These are phyloP conservation scores for Euura lappo DNA, from an alignment of 1,140 invertebrate genomes.

Conservation along the genomic window DNA sequence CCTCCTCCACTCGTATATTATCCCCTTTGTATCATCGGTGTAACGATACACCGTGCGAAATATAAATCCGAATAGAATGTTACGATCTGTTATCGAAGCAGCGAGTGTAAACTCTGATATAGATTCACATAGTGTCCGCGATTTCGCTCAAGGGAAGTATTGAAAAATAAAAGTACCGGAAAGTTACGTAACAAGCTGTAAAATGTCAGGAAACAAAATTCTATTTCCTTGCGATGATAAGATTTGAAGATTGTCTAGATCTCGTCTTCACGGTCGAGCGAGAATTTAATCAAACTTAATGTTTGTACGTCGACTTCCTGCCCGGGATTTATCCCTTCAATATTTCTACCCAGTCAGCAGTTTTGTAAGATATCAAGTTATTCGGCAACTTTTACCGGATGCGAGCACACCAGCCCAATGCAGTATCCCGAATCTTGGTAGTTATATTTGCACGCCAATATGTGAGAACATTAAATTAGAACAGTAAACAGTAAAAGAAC, in stretches of 20 bases:
- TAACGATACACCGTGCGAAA: background rate
- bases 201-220: constrained; percentile 5
- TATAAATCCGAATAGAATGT: background rate
- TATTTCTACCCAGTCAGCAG: constrained; percentile 14
- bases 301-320: constrained; percentile 1
- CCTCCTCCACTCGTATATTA: too few species aligned
- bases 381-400: background rate
- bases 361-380: constrained; percentile 10
- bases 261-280: background rate
- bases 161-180: background rate
- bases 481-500: too few species aligned
- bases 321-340: constrained; percentile 10
- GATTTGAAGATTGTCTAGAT: constrained; percentile 4
- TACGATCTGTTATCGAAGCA: background rate
- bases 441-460: constrained; percentile 13
- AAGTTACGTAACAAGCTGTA: background rate
- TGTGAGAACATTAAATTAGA: too few species aligned
- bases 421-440: background rate
- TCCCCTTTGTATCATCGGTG: too few species aligned
- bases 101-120: background rate
- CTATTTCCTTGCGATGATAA: constrained; percentile 10
- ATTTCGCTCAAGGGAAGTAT: background rate
- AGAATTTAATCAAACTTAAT: constrained; percentile 10
- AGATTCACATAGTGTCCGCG: background rate
- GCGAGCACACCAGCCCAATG: background rate